phyloP scores from a whole-genome alignment of 2,888 invertebrate species.

The Amphipyra berbera region DNA sequence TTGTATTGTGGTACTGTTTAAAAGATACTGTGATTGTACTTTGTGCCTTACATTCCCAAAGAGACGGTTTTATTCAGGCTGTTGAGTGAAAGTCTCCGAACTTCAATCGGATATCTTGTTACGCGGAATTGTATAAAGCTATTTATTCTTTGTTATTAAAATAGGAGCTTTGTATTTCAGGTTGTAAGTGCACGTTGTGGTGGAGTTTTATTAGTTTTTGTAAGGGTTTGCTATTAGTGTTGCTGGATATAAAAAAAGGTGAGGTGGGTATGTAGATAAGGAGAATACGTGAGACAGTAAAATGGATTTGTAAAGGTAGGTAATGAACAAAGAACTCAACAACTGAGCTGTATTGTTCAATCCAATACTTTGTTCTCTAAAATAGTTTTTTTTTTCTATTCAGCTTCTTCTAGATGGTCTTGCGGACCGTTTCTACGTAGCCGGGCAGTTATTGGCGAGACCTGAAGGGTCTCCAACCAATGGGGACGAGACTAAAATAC shows the following conservation, averaged over 20 bases:
- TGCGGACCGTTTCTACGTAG: too few species aligned
- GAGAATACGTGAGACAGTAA: neutral
- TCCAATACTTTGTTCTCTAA: too few species aligned
- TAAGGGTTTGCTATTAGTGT: neutral
- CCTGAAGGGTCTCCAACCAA: too few species aligned
- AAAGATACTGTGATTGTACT: constrained; percentile 8
- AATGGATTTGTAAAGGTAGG: neutral
- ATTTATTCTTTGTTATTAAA: constrained; percentile 47
- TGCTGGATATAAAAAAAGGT: neutral
- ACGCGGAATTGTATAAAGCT: constrained; percentile 35
- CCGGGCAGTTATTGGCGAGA: too few species aligned
- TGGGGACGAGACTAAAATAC: too few species aligned
- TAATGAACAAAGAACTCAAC: neutral
- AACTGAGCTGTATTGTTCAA: too few species aligned
- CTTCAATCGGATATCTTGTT: constrained; percentile 49
- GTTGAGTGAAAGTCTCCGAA: constrained; percentile 49
- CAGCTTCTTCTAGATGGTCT: too few species aligned
- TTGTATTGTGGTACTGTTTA: constrained; percentile 1
- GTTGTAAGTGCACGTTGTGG: constrained; percentile 4
- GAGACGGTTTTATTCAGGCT: constrained; percentile 46
- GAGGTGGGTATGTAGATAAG: neutral
- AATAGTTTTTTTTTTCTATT: too few species aligned
- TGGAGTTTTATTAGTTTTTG: neutral
- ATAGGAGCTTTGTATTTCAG: constrained; percentile 22
- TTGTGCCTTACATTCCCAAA: constrained; percentile 38